Evolutionary conservation across 2,797 vertebrate species (phyloP), one percentile per base, ranked within the genome.

Genomic region (Brotula barbata): DNA sequence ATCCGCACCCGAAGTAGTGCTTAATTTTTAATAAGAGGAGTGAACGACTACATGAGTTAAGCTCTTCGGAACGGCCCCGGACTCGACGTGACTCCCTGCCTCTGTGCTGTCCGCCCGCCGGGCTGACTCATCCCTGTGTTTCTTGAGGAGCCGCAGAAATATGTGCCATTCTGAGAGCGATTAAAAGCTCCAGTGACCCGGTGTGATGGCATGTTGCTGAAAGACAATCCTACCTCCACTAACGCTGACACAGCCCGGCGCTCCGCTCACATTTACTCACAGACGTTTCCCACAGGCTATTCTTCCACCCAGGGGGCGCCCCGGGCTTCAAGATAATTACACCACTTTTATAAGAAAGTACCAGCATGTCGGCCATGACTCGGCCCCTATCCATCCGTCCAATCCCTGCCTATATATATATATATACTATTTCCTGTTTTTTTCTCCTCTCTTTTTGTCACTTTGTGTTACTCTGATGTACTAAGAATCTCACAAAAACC

Each of bases 101-200:
- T 40, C 54, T 56, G 36, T 50, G n/a, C 41, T 28, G 34, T 49
- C 15, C 36, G 46, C 51, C 45, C n/a, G 45, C 52, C 59, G 7
- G 45, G 33, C 71, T 82, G 81, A 83, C 76, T 85, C 85, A 81
- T 81, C 62, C 60, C 21, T n/a, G 47, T 46, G 51, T 76, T 83
- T 71, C 73, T 81, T 49, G 47, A 80, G 75, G 59, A 77, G 71
- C 65, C 2, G 39, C 51, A 75, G 55, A 78, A 80, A 77, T 76
- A 83, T 78, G 71, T 78, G 58, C 74, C 76, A 74, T 75, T 73
- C 70, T 78, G 49, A 19, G 52, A 71, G 66, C 70, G 80, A 84
- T 86, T 77, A 78, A 60, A 52, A 68, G 53, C 64, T 52, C 51
- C 68, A 57, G 76, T 58, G 53, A 70, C 71, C 72, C 63, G 66